phyloP scores from a whole-genome alignment of 2,113 vertebrate genomes.

The Bufo bufo region DNA sequence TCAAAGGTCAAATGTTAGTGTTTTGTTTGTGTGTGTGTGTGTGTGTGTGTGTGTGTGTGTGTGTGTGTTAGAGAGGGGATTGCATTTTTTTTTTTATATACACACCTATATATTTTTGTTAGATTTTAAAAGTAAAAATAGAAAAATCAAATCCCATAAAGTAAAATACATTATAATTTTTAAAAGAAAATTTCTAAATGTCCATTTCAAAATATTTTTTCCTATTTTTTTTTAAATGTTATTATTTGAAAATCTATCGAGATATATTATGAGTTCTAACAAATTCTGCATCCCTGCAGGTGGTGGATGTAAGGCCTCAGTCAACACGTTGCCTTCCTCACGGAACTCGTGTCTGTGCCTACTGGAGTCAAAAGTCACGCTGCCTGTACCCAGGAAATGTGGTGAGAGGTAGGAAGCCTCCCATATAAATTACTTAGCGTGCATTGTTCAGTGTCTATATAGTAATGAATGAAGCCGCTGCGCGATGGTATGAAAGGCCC shows the following conservation, averaged over 20 bases:
- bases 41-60: not conserved
- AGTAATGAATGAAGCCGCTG: not conserved
- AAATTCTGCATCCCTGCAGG: constrained; percentile 68
- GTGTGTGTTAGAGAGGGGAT: not conserved
- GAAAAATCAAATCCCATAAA: too few relatives aligned
- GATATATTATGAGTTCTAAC: not conserved
- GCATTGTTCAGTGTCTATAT: not conserved
- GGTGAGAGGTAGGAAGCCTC: constrained; percentile 77
- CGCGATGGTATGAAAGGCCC: not conserved
- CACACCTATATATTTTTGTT: too few relatives aligned
- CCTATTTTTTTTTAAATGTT: too few relatives aligned
- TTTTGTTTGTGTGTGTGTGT: not conserved
- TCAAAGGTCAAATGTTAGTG: not conserved
- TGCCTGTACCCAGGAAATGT: constrained; percentile 92
- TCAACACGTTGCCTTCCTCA: constrained; percentile 78
- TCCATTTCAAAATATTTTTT: too few relatives aligned
- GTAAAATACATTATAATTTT: too few relatives aligned
- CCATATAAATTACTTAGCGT: not conserved
- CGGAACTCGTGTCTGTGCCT: constrained; percentile 89
- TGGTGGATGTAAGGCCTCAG: constrained; percentile 86
- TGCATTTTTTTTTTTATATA: not conserved
- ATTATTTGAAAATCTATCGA: too few relatives aligned
- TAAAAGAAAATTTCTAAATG: too few relatives aligned
- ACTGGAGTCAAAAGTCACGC: constrained; percentile 94
- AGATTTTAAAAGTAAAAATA: too few relatives aligned